Evolutionary conservation across 2,113 vertebrate species (phyloP), one percentile per base, ranked within the genome.

Genomic region (Alligator mississippiensis): DNA sequence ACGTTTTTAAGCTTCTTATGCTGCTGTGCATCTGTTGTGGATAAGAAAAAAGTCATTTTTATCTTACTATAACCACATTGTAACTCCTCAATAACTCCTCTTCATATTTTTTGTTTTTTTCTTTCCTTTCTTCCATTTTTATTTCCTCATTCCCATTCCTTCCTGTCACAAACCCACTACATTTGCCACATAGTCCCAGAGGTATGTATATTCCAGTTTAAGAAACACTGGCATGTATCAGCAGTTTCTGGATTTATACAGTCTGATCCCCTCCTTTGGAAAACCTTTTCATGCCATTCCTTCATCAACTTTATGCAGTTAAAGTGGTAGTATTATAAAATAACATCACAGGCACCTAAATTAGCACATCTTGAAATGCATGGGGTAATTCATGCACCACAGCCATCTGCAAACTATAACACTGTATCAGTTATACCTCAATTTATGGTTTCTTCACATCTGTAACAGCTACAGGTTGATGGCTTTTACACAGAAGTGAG

Each of bases 361-460:
- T 92, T 30, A 47, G 1, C 11, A 38, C 30, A 16, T 47, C 10
- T 7, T 77, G 8, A 59, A 82, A 54, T 18, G n/a, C 1, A 1
- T 11, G 21, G 25, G 21, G 27, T 13, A 63, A 21, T 34, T 81
- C 47, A 25, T 77, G 0, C 70, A 62, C 77, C n/a, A 47, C 16
- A 30, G 17, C 62, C 30, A 13, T 2, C 0, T 60, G 54, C 6
- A 75, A 62, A 66, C 87, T 77, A 78, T 3, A 24, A 9, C 13
- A 62, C 0, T 25, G n/a, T 84, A 77, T 3, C 3, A n/a, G 38
- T 90, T 79, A 38, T 19, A 47, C 14, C 2, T 0, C 2, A 18
- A 28, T 30, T n/a, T 17, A 68, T 15, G 6, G 3, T 1, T 87
- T 89, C 77, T 72, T 85, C 5, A 77, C 72, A 18, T 72, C 64